Evolutionary conservation across 2,113 vertebrate genomes (phyloP).

Genomic region (Brachypodius melanocephalos): DNA sequence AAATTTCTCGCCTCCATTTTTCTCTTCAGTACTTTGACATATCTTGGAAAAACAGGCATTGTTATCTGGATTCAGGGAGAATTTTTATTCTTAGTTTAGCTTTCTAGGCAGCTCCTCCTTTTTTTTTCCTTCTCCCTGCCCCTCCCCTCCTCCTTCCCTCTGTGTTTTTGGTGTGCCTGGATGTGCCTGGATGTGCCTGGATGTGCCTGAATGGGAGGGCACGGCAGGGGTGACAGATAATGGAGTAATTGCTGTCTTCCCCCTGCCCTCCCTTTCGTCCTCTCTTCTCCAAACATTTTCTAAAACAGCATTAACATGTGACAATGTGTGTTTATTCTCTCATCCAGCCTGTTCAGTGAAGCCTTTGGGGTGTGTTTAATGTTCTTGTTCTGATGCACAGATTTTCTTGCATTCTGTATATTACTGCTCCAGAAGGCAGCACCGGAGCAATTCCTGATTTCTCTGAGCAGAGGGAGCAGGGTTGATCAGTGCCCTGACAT

Average conservation of each 20-base stretch:
- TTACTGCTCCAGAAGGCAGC: background rate
- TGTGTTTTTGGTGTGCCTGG: background rate
- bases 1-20: background rate
- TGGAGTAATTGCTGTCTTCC: background rate
- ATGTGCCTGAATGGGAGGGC: background rate
- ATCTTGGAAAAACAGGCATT: background rate
- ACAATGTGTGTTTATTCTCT: background rate
- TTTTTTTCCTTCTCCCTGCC: background rate
- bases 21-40: background rate
- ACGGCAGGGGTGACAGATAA: background rate
- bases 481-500: fast-evolving
- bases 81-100: background rate
- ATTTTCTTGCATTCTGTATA: background rate
- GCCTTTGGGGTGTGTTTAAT: background rate
- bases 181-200: background rate
- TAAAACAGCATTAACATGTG: background rate
- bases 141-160: background rate
- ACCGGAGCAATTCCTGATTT: background rate
- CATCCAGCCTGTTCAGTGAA: background rate
- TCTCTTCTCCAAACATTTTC: background rate
- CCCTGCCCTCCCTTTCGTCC: background rate
- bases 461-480: background rate
- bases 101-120: background rate
- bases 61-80: background rate
- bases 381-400: background rate